These are phyloP conservation scores for Leptinotarsa haldemani DNA, from an alignment of 2,888 invertebrate genomes.

Conservation along the genomic window DNA sequence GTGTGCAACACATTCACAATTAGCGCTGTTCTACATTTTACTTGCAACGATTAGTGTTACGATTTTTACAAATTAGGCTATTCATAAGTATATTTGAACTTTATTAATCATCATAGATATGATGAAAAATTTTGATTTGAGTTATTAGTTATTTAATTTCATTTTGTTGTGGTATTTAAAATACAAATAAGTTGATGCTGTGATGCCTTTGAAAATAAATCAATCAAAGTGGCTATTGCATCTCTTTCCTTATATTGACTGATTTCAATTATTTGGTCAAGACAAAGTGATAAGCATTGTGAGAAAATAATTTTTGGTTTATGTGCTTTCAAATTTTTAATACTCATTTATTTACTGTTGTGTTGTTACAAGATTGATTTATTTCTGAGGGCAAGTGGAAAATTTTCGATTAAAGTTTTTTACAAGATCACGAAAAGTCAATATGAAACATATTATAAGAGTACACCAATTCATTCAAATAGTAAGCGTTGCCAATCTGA, in stretches of 20 bases:
- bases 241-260: no score
- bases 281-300: no score
- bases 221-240: slow-evolving; percentile 1
- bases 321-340: no score
- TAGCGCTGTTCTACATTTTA: slow-evolving; percentile 52
- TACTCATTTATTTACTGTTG: not conserved
- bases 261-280: no score
- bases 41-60: slow-evolving; percentile 57
- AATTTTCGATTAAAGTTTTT: slow-evolving; percentile 11
- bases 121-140: slow-evolving; percentile 20
- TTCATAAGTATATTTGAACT: slow-evolving; percentile 43
- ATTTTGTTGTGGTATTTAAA: slow-evolving; percentile 16
- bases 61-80: slow-evolving; percentile 51
- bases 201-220: slow-evolving; percentile 28
- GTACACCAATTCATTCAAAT: slow-evolving; percentile 36
- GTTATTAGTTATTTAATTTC: slow-evolving; percentile 25
- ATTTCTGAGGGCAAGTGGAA: slow-evolving; percentile 2
- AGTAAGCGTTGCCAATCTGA: slow-evolving; percentile 42
- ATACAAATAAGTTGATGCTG: slow-evolving; percentile 11
- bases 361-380: not conserved
- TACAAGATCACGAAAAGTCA: slow-evolving; percentile 53
- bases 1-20: slow-evolving; percentile 16
- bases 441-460: slow-evolving; percentile 48
- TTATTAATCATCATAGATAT: slow-evolving; percentile 18
- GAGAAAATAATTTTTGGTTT: no score